Evolutionary conservation across 1,140 invertebrate species (phyloP).

Genomic region (Euglossa dilemma): DNA sequence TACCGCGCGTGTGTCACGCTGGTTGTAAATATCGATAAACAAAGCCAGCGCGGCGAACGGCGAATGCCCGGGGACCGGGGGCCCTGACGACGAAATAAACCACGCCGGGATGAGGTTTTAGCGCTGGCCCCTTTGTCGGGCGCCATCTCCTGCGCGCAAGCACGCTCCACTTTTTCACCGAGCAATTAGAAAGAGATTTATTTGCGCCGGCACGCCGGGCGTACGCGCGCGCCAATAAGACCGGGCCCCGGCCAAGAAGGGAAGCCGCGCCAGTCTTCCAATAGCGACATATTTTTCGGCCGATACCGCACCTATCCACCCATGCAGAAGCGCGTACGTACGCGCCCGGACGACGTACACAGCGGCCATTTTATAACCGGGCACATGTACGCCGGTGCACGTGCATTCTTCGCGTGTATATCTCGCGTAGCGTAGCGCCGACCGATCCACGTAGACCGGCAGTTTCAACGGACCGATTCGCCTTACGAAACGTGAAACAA

Average conservation of each 20-base stretch:
- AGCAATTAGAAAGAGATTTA: slow-evolving; percentile 80
- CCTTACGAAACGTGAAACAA: slow-evolving; percentile 62
- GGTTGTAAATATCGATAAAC: slow-evolving; percentile 76
- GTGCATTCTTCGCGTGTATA: background rate
- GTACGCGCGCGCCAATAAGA: slow-evolving; percentile 55
- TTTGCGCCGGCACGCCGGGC: slow-evolving; percentile 69
- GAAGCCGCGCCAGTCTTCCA: slow-evolving; percentile 14
- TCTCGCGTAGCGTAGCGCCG: no score
- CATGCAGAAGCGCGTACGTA: background rate
- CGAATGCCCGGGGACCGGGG: background rate
- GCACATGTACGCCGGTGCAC: background rate
- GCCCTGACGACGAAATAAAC: slow-evolving; percentile 60
- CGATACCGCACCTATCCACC: slow-evolving; percentile 10
- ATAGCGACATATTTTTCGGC: slow-evolving; percentile 55
- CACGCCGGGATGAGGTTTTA: slow-evolving; percentile 53
- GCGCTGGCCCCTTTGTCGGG: slow-evolving; percentile 75
- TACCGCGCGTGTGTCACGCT: slow-evolving; percentile 45
- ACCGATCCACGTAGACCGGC: background rate
- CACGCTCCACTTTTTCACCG: slow-evolving; percentile 71
- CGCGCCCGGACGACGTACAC: no score
- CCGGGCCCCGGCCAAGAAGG: background rate
- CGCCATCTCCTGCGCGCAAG: slow-evolving; percentile 68
- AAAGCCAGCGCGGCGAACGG: slow-evolving; percentile 45
- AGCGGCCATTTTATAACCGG: background rate
- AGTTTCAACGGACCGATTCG: slow-evolving; percentile 26